phyloP scores from a whole-genome alignment of 2,797 vertebrate genomes.

The Synaphobranchus kaupii region DNA sequence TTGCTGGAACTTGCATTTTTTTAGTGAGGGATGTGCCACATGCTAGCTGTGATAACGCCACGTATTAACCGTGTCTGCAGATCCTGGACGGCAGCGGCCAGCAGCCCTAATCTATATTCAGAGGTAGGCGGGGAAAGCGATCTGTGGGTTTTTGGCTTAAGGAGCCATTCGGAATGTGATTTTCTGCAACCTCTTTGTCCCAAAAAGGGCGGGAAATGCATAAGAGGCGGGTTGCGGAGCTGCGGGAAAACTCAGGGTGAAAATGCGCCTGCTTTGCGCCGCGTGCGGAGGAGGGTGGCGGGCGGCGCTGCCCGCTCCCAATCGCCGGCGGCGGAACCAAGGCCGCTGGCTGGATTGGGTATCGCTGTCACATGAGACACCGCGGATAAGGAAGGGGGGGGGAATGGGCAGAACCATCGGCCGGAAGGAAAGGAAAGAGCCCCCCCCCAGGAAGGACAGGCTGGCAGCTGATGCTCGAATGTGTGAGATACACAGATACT shows the following conservation, averaged over 20 bases:
- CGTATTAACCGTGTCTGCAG: slow-evolving; percentile 41
- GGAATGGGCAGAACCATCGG: background rate
- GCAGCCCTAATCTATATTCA: slow-evolving; percentile 46
- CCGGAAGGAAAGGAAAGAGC: background rate
- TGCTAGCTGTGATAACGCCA: slow-evolving; percentile 38
- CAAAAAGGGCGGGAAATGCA: slow-evolving; percentile 43
- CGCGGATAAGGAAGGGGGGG: too few species aligned
- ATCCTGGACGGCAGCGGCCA: slow-evolving; percentile 37
- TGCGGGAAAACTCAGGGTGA: background rate
- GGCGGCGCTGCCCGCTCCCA: background rate
- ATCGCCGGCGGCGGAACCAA: background rate
- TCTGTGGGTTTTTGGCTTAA: slow-evolving; percentile 45
- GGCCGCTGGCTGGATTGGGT: slow-evolving; percentile 13
- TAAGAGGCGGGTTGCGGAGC: background rate
- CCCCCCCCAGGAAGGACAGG: background rate
- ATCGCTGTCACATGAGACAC: background rate
- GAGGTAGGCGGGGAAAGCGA: slow-evolving; percentile 53
- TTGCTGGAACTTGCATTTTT: background rate
- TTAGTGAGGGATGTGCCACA: slow-evolving; percentile 11
- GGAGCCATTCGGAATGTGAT: slow-evolving; percentile 43
- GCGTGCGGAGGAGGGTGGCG: background rate
- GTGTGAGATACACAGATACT: background rate
- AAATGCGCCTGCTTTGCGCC: background rate
- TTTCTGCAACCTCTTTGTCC: slow-evolving; percentile 35
- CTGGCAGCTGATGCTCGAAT: background rate